Percentiles rank a stretch among this genome's conserved stretches.
Conservation (phyloP, 2,113 vertebrate genomes). For the Myocastor coypus region DNA sequence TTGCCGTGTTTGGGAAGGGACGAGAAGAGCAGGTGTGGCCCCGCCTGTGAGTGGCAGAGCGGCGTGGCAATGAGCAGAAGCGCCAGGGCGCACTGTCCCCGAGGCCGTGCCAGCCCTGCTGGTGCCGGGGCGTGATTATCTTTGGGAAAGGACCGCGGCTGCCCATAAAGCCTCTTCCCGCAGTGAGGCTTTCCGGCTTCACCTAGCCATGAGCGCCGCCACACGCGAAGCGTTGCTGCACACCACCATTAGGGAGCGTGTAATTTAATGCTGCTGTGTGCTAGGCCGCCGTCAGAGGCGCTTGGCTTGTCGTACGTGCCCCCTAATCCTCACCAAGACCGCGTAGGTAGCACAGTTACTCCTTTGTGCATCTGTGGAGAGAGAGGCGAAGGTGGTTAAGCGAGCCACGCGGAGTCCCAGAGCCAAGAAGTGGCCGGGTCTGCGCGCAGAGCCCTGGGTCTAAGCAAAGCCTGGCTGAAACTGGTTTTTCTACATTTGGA, state of each 20-base stretch:
- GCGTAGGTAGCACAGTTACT: neutral
- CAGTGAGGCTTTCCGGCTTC: conserved; percentile 6
- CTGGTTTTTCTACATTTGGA: conserved; percentile 15
- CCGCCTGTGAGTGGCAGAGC: neutral
- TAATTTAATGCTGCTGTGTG: neutral
- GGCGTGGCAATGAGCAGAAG: neutral
- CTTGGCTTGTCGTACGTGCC: fast-evolving
- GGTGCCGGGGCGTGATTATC: conserved; percentile 24
- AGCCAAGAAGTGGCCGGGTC: neutral
- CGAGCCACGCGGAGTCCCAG: neutral
- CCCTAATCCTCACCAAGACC: neutral
- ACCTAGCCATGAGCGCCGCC: neutral
- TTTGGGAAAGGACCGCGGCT: neutral
- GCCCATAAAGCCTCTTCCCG: conserved; percentile 18
- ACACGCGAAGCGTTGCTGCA: neutral
- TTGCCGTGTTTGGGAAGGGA: neutral
- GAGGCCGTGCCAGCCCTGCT: neutral
- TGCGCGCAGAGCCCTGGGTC: neutral
- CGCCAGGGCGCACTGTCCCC: conserved; percentile 21
- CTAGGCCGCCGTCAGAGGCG: fast-evolving
- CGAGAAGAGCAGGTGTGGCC: conserved; percentile 15
- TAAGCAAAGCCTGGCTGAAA: neutral
- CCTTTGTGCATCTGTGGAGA: neutral
- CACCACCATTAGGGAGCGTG: neutral
- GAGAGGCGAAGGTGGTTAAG: neutral